Evolutionary conservation across 1,140 invertebrate genomes (phyloP).

Genomic region (Helicorthomorpha holstii): DNA sequence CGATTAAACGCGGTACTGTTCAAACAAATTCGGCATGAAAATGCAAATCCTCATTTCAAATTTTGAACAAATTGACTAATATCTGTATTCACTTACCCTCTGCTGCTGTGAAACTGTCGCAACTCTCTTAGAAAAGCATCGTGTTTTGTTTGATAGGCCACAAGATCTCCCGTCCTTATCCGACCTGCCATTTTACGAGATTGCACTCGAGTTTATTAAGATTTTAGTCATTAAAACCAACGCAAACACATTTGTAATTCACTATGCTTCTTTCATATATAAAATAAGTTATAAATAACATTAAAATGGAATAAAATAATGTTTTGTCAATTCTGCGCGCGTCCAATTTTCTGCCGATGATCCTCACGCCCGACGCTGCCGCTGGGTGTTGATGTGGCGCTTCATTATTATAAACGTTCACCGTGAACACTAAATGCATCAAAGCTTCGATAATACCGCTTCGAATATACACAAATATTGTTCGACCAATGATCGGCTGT

Average conservation of each 20-base stretch:
- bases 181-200: conserved; percentile 1
- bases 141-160: neutral
- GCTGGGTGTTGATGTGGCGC: no score
- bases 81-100: conserved; percentile 45
- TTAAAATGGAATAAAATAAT: neutral
- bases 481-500: no score
- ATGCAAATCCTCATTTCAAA: neutral
- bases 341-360: no score
- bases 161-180: neutral
- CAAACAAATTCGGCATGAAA: neutral
- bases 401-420: no score
- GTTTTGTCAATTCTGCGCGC: neutral
- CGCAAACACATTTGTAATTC: neutral
- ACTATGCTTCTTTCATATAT: neutral
- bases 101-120: conserved; percentile 60
- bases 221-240: neutral
- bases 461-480: no score
- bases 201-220: neutral
- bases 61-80: neutral
- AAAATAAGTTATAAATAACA: neutral
- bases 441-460: no score
- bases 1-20: conserved; percentile 54
- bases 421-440: no score
- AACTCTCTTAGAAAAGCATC: conserved; percentile 41
- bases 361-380: no score